Percentiles rank a stretch among this genome's conserved stretches.
Evolutionary conservation across 2,888 invertebrate species (phyloP).

Genomic region (Drosophila lacicola): DNA sequence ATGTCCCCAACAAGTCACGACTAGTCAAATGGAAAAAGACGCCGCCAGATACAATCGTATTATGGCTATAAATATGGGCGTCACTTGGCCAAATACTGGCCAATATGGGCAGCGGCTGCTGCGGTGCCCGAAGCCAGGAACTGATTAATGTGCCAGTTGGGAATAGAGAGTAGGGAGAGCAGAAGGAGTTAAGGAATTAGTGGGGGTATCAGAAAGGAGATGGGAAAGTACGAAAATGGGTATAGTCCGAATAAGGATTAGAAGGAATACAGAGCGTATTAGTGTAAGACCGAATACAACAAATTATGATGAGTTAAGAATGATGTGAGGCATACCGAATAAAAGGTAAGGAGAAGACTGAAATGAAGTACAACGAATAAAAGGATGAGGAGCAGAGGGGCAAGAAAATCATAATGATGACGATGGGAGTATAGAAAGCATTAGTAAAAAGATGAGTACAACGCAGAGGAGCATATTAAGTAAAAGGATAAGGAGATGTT

Average conservation of each 20-base stretch:
- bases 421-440: slow-evolving; percentile 1
- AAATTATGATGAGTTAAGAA: slow-evolving; percentile 1
- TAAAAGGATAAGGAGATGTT: background rate
- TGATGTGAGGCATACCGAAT: background rate
- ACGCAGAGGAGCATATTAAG: background rate
- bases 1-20: background rate
- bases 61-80: slow-evolving; percentile 28
- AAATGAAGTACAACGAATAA: background rate
- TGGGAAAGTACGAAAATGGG: background rate
- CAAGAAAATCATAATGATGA: background rate
- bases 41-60: slow-evolving; percentile 25
- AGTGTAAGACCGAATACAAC: background rate
- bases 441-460: slow-evolving; percentile 4
- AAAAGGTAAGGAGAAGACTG: background rate
- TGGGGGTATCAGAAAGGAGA: background rate
- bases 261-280: slow-evolving; percentile 1
- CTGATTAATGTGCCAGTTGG: slow-evolving; percentile 46
- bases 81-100: slow-evolving; percentile 24
- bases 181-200: background rate
- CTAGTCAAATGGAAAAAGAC: slow-evolving; percentile 32
- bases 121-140: slow-evolving; percentile 9
- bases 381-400: background rate
- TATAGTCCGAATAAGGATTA: background rate
- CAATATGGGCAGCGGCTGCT: slow-evolving; percentile 7
- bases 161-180: background rate